phyloP scores from a whole-genome alignment of 2,797 vertebrate species.

The Chelon labrosus region DNA sequence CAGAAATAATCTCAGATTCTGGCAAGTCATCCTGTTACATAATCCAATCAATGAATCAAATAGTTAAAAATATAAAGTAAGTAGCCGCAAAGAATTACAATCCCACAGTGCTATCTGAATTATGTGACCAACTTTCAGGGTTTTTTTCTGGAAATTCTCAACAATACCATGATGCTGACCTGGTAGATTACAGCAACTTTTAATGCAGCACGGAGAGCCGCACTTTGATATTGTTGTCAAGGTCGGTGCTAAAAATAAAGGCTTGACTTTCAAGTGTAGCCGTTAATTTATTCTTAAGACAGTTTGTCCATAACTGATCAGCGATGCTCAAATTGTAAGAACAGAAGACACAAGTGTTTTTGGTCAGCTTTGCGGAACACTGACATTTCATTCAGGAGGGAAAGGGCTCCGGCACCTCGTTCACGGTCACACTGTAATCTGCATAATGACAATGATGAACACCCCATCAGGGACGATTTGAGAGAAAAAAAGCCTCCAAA shows the following conservation, averaged over 20 bases:
- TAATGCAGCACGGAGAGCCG: constrained; percentile 17
- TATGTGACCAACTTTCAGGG: neutral
- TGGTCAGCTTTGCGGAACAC: constrained; percentile 56
- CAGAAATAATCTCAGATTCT: constrained; percentile 54
- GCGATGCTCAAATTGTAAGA: constrained; percentile 46
- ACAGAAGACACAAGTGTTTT: constrained; percentile 74
- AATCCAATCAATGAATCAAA: constrained; percentile 12
- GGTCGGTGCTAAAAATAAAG: constrained; percentile 59
- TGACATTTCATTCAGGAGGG: constrained; percentile 50
- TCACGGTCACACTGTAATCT: constrained; percentile 76
- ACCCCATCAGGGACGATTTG: constrained; percentile 67
- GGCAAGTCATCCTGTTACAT: constrained; percentile 71
- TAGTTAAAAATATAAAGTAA: neutral
- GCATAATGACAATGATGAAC: constrained; percentile 81
- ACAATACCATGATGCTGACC: constrained; percentile 36
- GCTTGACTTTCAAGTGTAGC: constrained; percentile 70
- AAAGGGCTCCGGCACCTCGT: constrained; percentile 51
- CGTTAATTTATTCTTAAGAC: constrained; percentile 72
- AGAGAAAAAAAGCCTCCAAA: constrained; percentile 73
- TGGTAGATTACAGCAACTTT: constrained; percentile 45
- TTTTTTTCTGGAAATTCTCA: constrained; percentile 35
- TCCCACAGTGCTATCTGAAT: neutral
- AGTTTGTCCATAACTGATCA: constrained; percentile 61
- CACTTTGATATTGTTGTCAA: constrained; percentile 61
- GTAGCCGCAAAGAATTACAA: neutral